Evolutionary conservation across 2,888 invertebrate species (phyloP).

Genomic region (Nephrotoma appendiculata): DNA sequence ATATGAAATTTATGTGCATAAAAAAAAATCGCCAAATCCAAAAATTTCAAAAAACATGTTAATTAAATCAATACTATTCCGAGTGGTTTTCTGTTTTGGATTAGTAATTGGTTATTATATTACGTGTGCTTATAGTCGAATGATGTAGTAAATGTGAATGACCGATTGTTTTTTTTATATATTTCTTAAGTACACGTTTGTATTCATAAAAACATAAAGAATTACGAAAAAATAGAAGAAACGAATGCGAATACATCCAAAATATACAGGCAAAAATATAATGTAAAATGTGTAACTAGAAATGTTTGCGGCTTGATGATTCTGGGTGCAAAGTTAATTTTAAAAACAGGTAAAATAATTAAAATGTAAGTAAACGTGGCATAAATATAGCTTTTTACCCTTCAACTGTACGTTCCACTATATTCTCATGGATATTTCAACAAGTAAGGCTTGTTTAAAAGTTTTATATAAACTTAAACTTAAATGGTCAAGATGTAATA

Average conservation of each 20-base stretch:
- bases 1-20: not conserved
- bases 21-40: not conserved
- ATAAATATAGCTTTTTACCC: not conserved
- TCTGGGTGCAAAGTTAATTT: not conserved
- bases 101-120: not conserved
- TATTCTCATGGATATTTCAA: not conserved
- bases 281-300: not conserved
- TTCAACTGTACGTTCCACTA: not conserved
- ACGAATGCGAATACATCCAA: not conserved
- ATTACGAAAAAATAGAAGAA: not conserved
- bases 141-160: not conserved
- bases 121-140: not conserved
- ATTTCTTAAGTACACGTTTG: not conserved
- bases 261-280: not conserved
- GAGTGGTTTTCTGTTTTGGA: not conserved
- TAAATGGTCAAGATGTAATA: not conserved
- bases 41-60: not conserved
- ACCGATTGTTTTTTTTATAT: not conserved
- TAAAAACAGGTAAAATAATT: not conserved
- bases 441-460: not conserved
- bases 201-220: not conserved
- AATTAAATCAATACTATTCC: not conserved
- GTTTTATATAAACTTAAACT: not conserved
- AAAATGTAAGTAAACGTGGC: not conserved
- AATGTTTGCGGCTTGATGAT: not conserved